Conservation (phyloP, 2,797 vertebrate species). For the Salarias fasciatus region DNA sequence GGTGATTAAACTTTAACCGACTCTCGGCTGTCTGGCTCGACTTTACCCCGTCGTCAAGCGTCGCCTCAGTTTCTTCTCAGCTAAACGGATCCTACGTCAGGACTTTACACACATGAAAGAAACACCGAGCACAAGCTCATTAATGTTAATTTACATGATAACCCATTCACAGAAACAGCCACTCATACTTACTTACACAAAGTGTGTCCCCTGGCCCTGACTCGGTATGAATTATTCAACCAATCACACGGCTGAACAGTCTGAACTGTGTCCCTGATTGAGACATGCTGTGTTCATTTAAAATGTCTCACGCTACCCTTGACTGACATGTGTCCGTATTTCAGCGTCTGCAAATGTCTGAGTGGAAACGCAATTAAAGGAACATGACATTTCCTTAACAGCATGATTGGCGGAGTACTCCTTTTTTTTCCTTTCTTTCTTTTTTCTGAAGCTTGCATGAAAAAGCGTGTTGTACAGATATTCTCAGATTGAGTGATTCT, state of each 20-base stretch:
- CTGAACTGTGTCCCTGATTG: conserved; percentile 68
- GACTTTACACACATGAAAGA: conserved; percentile 20
- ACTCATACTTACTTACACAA: conserved; percentile 35
- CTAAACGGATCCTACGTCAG: background rate
- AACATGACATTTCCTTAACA: conserved; percentile 20
- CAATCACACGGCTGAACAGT: conserved; percentile 76
- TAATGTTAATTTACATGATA: conserved; percentile 62
- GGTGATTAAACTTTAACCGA: conserved; percentile 51
- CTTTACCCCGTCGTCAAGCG: background rate
- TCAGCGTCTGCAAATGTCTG: conserved; percentile 19
- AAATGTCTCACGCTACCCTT: conserved; percentile 64
- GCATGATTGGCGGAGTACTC: background rate
- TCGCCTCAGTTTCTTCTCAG: conserved; percentile 17
- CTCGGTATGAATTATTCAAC: conserved; percentile 77
- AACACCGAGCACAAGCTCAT: conserved; percentile 21
- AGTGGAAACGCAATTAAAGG: conserved; percentile 30
- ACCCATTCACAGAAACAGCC: conserved; percentile 44
- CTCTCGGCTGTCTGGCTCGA: background rate
- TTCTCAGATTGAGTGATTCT: too few relatives aligned
- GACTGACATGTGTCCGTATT: conserved; percentile 46
- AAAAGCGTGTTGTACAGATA: too few relatives aligned
- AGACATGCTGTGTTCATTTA: conserved; percentile 66
- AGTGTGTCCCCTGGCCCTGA: conserved; percentile 40
- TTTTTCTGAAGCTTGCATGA: too few relatives aligned
- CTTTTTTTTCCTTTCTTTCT: background rate